phyloP scores from a whole-genome alignment of 2,113 vertebrate genomes.

The Platysteira castanea region DNA sequence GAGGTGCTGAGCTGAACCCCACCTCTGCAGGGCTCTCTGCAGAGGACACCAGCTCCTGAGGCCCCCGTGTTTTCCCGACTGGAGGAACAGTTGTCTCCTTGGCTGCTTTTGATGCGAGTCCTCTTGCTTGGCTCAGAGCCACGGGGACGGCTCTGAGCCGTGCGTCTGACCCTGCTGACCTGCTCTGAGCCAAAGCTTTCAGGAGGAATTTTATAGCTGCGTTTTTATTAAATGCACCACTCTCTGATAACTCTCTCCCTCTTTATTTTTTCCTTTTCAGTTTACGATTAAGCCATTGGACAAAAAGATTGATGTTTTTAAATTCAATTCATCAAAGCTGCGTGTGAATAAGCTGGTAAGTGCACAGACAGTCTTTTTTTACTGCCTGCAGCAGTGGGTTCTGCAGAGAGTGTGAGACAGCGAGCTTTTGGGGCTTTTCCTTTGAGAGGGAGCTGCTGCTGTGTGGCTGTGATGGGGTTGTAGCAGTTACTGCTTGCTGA shows the following conservation, averaged over 20 bases:
- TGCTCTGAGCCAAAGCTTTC: neutral
- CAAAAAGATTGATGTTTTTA: slow-evolving; percentile 95
- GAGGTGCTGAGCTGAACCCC: neutral
- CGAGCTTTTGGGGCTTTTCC: neutral
- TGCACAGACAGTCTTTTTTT: neutral
- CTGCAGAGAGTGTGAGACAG: neutral
- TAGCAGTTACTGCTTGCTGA: neutral
- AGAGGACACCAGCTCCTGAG: neutral
- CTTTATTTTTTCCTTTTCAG: slow-evolving; percentile 70
- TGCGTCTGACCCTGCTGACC: neutral
- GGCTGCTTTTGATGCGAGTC: neutral
- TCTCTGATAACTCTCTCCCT: slow-evolving; percentile 15
- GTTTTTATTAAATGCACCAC: neutral
- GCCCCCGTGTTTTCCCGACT: neutral
- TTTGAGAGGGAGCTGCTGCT: neutral
- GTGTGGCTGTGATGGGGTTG: neutral
- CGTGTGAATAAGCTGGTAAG: slow-evolving; percentile 92
- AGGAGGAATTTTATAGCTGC: neutral
- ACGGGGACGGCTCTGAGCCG: neutral
- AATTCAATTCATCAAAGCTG: slow-evolving; percentile 94
- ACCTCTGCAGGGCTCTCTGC: neutral
- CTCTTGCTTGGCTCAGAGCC: neutral
- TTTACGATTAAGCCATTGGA: slow-evolving; percentile 96
- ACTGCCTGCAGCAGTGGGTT: neutral
- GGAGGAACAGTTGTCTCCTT: neutral